These are phyloP conservation scores for Schrankia costaestrigalis DNA, from an alignment of 2,888 invertebrate genomes.

Conservation along the genomic window DNA sequence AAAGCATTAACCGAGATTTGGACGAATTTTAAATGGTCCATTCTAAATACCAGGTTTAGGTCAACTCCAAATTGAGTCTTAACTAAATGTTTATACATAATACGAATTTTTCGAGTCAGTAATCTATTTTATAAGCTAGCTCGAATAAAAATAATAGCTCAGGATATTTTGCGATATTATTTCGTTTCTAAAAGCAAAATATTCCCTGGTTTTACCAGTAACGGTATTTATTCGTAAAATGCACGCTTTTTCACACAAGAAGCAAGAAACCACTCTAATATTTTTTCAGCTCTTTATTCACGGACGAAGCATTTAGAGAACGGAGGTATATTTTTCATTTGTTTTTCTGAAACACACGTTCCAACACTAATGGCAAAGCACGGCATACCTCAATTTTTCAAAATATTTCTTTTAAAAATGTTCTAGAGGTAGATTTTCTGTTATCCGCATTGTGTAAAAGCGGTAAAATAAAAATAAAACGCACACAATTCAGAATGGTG, in stretches of 20 bases:
- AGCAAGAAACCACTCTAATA: background rate
- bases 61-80: no score
- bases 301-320: conserved; percentile 2
- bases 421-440: conserved; percentile 12
- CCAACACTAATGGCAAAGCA: conserved; percentile 12
- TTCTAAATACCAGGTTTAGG: no score
- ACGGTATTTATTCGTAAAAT: background rate
- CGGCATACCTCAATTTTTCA: conserved; percentile 15
- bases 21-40: no score
- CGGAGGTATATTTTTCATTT: conserved; percentile 1
- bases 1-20: no score
- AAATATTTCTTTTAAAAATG: conserved; percentile 13
- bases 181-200: no score
- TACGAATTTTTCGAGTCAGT: no score
- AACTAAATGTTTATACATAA: no score
- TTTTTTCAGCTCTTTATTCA: conserved; percentile 10
- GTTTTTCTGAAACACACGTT: conserved; percentile 4
- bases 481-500: conserved; percentile 13
- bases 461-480: conserved; percentile 19
- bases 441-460: conserved; percentile 12
- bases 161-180: no score
- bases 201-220: background rate
- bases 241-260: background rate
- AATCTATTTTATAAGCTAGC: no score
- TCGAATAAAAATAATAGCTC: no score